Percentiles rank a stretch among this genome's conserved stretches.
These are phyloP conservation scores for Acanthopleura granulata DNA, from an alignment of 2,888 invertebrate species.

Conservation along the genomic window DNA sequence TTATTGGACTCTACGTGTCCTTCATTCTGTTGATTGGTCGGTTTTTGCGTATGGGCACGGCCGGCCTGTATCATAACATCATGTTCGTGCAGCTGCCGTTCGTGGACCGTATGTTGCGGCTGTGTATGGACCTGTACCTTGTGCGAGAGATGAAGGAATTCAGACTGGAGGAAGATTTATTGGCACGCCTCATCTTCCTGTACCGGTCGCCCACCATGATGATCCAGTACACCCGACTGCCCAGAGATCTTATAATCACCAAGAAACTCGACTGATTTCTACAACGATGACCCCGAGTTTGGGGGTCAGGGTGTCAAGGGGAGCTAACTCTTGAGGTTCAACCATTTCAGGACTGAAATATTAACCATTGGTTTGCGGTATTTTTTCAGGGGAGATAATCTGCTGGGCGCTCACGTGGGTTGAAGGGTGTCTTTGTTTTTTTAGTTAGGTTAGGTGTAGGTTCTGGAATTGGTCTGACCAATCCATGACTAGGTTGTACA, in stretches of 20 bases:
- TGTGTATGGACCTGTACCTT: constrained; percentile 75
- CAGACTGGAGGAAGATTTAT: constrained; percentile 95
- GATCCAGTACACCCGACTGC: constrained; percentile 78
- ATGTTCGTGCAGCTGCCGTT: constrained; percentile 76
- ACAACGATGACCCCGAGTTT: too few species aligned
- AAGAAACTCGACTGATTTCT: constrained; percentile 6
- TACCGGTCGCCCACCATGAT: constrained; percentile 96
- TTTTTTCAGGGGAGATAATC: too few species aligned
- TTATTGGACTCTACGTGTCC: constrained; percentile 96
- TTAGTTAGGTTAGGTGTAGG: too few species aligned
- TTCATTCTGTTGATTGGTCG: constrained; percentile 95
- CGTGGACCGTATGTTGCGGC: constrained; percentile 74
- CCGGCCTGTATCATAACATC: constrained; percentile 87
- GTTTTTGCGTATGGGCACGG: constrained; percentile 84
- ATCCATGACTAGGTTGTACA: too few species aligned
- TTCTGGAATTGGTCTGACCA: too few species aligned
- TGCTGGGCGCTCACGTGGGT: too few species aligned
- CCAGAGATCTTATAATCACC: constrained; percentile 30
- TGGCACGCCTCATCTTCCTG: constrained; percentile 97
- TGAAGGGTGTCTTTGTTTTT: too few species aligned
- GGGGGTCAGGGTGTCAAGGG: too few species aligned
- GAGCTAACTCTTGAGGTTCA: too few species aligned
- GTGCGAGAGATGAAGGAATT: constrained; percentile 96
- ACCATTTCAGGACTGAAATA: too few species aligned
- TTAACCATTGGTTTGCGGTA: too few species aligned